phyloP scores from a whole-genome alignment of 2,113 vertebrate species.

The Pitta sordida region DNA sequence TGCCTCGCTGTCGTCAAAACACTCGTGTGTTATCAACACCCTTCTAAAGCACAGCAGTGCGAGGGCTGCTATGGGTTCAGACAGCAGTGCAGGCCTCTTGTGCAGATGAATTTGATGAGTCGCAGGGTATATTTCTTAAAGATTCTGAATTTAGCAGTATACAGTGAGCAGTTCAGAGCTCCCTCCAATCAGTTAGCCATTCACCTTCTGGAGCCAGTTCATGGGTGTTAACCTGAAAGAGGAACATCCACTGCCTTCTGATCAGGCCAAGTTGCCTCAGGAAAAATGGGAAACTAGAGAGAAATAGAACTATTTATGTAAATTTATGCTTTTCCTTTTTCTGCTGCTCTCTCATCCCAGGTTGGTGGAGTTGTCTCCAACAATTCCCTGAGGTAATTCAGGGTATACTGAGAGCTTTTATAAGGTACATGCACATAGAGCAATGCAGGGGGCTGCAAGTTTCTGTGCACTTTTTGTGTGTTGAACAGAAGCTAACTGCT shows the following conservation, averaged over 20 bases:
- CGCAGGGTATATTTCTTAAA: neutral
- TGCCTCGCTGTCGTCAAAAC: too few species aligned
- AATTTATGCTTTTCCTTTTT: neutral
- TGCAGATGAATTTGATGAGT: neutral
- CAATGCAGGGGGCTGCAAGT: neutral
- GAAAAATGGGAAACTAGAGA: neutral
- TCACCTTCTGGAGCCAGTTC: neutral
- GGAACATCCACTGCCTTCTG: neutral
- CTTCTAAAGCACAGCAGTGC: too few species aligned
- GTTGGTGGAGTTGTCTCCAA: neutral
- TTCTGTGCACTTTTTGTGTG: neutral
- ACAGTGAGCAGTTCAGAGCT: neutral
- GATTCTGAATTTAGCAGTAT: neutral
- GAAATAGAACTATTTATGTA: neutral
- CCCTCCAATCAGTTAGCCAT: neutral
- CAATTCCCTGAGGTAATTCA: neutral
- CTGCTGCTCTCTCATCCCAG: neutral
- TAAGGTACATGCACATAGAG: accelerated
- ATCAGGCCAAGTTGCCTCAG: neutral
- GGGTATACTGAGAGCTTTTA: neutral
- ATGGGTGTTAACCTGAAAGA: neutral
- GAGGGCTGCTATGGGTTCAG: too few species aligned
- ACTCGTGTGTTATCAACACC: too few species aligned
- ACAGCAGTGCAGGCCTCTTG: neutral
- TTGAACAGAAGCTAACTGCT: neutral